These are phyloP conservation scores for Platygyra sinensis DNA, from an alignment of 64 coral and sea anemone genomes.

Conservation along the genomic window DNA sequence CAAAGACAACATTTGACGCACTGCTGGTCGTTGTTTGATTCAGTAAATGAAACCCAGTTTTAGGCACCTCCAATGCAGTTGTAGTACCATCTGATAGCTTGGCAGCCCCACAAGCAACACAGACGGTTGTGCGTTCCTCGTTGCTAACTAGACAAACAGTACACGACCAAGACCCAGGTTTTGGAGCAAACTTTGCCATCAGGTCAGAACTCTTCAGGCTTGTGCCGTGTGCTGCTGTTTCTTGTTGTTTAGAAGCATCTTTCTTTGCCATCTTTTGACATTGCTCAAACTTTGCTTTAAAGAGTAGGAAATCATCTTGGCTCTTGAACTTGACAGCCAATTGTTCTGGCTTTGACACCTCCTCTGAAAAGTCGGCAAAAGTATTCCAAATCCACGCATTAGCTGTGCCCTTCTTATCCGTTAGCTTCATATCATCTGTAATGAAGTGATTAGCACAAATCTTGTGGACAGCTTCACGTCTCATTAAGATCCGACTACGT, in stretches of 20 bases:
- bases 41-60: neutral
- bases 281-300: conserved; percentile 57
- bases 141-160: conserved; percentile 59
- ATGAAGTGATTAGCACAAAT: conserved; percentile 96
- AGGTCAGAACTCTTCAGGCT: neutral
- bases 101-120: conserved; percentile 61
- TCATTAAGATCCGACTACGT: conserved; percentile 84
- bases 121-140: conserved; percentile 35
- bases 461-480: conserved; percentile 92
- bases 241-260: neutral
- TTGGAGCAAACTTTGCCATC: conserved; percentile 50
- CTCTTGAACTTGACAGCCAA: conserved; percentile 93
- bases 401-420: conserved; percentile 59
- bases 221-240: neutral
- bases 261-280: conserved; percentile 34
- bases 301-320: conserved; percentile 57
- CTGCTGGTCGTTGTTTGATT: neutral
- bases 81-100: conserved; percentile 3
- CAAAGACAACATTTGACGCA: neutral
- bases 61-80: neutral
- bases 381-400: conserved; percentile 81
- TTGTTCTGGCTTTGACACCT: conserved; percentile 80
- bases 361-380: conserved; percentile 84
- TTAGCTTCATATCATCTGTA: conserved; percentile 79
- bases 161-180: conserved; percentile 63